These are phyloP conservation scores for Hystrix cristata DNA, from an alignment of 2,113 vertebrate species.

Conservation along the genomic window DNA sequence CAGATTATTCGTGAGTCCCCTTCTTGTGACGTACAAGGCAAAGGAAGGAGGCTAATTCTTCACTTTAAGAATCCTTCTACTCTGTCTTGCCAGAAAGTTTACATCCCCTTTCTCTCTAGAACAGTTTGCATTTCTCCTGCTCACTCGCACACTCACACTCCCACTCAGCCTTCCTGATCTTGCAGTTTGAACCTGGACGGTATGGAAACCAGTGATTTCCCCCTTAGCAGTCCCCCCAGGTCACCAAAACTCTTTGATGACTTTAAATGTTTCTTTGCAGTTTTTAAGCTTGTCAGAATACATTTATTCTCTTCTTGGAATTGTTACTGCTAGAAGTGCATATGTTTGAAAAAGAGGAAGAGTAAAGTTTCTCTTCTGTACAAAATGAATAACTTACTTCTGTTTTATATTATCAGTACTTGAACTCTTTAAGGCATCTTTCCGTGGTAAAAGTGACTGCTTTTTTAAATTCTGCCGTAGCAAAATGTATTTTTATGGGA, in stretches of 20 bases:
- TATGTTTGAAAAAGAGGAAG: constrained; percentile 35
- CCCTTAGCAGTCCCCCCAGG: neutral
- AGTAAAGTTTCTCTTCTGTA: constrained; percentile 5
- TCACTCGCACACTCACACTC: neutral
- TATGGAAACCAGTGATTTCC: neutral
- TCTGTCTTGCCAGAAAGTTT: neutral
- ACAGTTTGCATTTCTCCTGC: neutral
- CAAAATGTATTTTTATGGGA: constrained; percentile 59
- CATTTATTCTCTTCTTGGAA: constrained; percentile 27
- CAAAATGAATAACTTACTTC: constrained; percentile 11
- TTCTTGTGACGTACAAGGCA: neutral
- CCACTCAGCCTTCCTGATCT: neutral
- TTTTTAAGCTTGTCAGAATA: constrained; percentile 57
- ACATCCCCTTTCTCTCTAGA: neutral
- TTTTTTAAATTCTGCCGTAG: constrained; percentile 10
- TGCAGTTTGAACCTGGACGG: neutral
- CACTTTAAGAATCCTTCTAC: neutral
- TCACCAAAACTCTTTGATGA: neutral
- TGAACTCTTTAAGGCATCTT: constrained; percentile 26
- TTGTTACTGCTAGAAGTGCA: constrained; percentile 21
- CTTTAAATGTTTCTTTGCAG: constrained; percentile 9
- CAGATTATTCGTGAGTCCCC: neutral
- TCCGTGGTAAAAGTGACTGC: constrained; percentile 30
- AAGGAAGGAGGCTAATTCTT: neutral
- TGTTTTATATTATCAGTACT: constrained; percentile 2